Base-by-base conservation (phyloP, 1,140 invertebrate genomes). In the Babylonia areolata region DNA sequence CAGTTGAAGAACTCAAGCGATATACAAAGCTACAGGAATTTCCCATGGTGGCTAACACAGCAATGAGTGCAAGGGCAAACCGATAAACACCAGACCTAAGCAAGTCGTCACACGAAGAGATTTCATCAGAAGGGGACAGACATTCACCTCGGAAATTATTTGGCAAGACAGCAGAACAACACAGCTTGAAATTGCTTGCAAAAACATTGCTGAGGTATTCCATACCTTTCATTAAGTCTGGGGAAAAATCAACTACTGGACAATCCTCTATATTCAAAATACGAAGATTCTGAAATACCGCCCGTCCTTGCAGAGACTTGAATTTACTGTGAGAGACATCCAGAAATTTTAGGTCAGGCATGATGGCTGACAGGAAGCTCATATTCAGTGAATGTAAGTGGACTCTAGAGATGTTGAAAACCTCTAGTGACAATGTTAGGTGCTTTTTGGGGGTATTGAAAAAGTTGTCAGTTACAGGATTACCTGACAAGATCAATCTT, bases 81-180 rank as follows among this genome's bases (percentile, higher is more conserved):
- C 87, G 84, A 17, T 89, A 81, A n/a, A 85, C 15, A 33, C 71
- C 51, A 20, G 85, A 82, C n/a, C 69, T 51, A 42, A 91, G 81
- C 31, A 91, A 46, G 39, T 89, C 85, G 3, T 84, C 82, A 42
- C 90, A 91, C 12, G 90, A 91, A 3, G 89, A 90, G 71, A 91
- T 77, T 64, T 87, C 81, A 58, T 88, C 88, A 17, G 64, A 46
- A 9, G 85, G 84, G 0, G 89, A 75, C 9, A 58, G 35, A 71
- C 90, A 91, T 37, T 90, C 75, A 3, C 17, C 37, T n/a, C 42
- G 33, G 28, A 83, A 78, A 39, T 33, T 42, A 9, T 77, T 42
- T 6, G 85, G 83, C 5, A 64, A 54, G n/a, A 82, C 75, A 23
- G 77, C 80, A 15, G 69, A 42, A 78, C 90, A 91, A 81, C 90